These are phyloP conservation scores for Brachionichthys hirsutus DNA, from an alignment of 2,113 vertebrate species.

Conservation along the genomic window DNA sequence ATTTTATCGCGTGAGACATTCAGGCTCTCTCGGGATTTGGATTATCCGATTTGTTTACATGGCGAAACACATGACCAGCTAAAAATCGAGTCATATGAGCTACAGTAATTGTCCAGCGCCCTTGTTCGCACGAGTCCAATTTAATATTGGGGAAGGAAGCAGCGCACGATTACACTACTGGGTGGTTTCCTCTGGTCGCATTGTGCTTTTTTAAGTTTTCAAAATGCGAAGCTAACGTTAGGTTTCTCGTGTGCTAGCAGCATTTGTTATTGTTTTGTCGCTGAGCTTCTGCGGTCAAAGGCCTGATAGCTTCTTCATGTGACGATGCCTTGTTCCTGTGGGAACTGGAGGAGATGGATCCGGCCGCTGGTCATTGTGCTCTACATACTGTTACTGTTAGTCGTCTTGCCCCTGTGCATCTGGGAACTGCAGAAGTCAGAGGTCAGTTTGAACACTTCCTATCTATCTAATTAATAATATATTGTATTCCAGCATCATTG, in stretches of 20 bases:
- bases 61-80: constrained; percentile 51
- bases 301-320: constrained; percentile 24
- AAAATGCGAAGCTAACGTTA: constrained; percentile 36
- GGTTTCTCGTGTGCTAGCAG: constrained; percentile 3
- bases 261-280: constrained; percentile 5
- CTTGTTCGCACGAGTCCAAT: constrained; percentile 12
- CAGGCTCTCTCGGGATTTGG: background rate
- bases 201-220: background rate
- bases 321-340: constrained; percentile 91
- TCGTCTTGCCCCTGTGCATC: constrained; percentile 87
- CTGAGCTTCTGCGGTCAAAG: constrained; percentile 12
- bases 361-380: constrained; percentile 87
- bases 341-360: constrained; percentile 96
- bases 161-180: rapidly evolving
- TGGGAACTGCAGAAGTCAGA: constrained; percentile 91
- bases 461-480: too few species aligned
- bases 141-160: background rate
- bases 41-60: constrained; percentile 52
- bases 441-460: constrained; percentile 74
- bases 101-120: constrained; percentile 10
- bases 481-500: too few species aligned
- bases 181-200: rapidly evolving
- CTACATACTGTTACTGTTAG: constrained; percentile 85
- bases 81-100: constrained; percentile 50
- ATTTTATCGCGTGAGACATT: rapidly evolving